A percentile compares a stretch with the other conserved stretches of the same genome.
These are phyloP conservation scores for Bubo blakistoni DNA, from an alignment of 2,113 vertebrate genomes.

Conservation along the genomic window DNA sequence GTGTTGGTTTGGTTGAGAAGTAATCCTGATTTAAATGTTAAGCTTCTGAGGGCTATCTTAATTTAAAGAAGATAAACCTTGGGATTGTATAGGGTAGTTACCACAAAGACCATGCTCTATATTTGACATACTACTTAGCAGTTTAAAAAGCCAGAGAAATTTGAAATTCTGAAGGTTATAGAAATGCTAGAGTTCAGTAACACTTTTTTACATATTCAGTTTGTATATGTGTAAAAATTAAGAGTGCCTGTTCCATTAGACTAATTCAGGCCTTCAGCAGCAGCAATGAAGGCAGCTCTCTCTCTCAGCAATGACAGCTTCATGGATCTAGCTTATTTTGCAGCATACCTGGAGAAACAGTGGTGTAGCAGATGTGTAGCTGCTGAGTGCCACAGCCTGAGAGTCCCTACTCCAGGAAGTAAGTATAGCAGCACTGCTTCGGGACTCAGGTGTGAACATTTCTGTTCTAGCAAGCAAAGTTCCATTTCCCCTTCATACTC, in stretches of 20 bases:
- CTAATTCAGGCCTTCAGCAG: neutral
- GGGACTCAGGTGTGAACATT: neutral
- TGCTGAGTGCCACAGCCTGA: neutral
- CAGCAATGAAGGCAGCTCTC: neutral
- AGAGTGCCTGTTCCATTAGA: neutral
- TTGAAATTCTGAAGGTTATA: neutral
- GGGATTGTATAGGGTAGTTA: neutral
- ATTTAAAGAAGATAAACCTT: constrained; percentile 62
- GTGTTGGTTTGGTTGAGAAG: constrained; percentile 14
- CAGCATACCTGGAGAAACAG: neutral
- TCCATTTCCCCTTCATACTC: neutral
- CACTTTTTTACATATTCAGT: neutral
- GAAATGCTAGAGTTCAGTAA: neutral
- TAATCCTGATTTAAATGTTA: constrained; percentile 56
- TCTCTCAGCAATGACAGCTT: neutral
- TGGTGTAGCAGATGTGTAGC: neutral
- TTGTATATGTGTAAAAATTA: neutral
- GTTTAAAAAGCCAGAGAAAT: constrained; percentile 4
- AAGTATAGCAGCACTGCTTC: neutral
- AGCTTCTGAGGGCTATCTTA: constrained; percentile 42
- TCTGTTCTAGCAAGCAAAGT: neutral
- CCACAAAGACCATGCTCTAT: neutral
- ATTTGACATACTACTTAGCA: neutral
- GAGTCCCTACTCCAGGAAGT: neutral
- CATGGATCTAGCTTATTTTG: neutral